Percentiles rank a stretch among this genome's conserved stretches.
These are phyloP conservation scores for Trichonephila clavipes DNA, from an alignment of 1,140 invertebrate genomes.

Conservation along the genomic window DNA sequence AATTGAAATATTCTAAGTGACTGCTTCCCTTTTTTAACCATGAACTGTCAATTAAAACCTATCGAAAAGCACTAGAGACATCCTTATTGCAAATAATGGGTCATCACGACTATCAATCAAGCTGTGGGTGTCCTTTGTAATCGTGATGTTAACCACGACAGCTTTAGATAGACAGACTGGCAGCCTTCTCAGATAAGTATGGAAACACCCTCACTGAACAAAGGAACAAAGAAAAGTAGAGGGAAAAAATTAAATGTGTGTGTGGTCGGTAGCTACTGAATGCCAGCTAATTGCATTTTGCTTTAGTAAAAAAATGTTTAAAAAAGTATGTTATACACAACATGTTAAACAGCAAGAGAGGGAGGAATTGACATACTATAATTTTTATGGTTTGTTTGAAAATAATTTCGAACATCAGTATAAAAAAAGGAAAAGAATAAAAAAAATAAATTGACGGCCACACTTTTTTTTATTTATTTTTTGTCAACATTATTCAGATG, in stretches of 20 bases:
- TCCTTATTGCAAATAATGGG: background rate
- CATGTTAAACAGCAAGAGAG: background rate
- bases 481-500: too few relatives aligned
- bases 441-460: too few relatives aligned
- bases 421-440: too few relatives aligned
- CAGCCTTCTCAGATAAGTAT: background rate
- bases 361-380: too few relatives aligned
- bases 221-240: slow-evolving; percentile 3
- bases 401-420: too few relatives aligned
- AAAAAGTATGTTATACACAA: too few relatives aligned
- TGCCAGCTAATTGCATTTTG: background rate
- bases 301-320: background rate
- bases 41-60: background rate
- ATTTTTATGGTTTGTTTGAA: too few relatives aligned
- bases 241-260: background rate
- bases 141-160: background rate
- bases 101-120: slow-evolving; percentile 24
- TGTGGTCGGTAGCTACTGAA: background rate
- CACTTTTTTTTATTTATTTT: too few relatives aligned
- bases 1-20: too few relatives aligned
- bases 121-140: background rate
- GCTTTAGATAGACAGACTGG: background rate
- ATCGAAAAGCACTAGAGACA: background rate
- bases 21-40: background rate
- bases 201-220: background rate